These are phyloP conservation scores for Dissostichus mawsoni DNA, from an alignment of 2,113 vertebrate genomes.

Conservation along the genomic window DNA sequence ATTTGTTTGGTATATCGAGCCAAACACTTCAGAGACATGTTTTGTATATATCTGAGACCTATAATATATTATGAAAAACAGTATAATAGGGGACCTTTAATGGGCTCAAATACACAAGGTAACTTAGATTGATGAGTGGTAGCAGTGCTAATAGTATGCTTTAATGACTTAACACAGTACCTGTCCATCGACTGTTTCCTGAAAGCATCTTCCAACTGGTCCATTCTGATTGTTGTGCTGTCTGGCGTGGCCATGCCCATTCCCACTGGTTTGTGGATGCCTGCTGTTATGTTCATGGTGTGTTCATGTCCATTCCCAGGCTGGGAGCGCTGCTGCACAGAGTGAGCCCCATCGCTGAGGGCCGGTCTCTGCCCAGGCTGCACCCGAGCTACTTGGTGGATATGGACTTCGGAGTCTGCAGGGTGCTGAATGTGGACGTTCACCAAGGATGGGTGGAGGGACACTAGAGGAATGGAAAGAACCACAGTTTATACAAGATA, in stretches of 20 bases:
- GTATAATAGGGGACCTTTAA: no score
- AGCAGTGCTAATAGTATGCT: constrained; percentile 31
- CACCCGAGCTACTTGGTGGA: constrained; percentile 86
- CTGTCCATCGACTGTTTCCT: constrained; percentile 90
- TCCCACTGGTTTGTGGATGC: constrained; percentile 66
- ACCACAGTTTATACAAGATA: constrained; percentile 35
- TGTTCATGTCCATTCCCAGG: constrained; percentile 67
- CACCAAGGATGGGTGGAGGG: constrained; percentile 84
- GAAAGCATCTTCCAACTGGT: constrained; percentile 91
- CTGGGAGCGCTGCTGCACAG: constrained; percentile 85
- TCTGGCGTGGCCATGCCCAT: constrained; percentile 34
- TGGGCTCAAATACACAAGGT: neutral
- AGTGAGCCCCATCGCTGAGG: constrained; percentile 83
- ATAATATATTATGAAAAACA: no score
- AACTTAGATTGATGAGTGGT: constrained; percentile 14
- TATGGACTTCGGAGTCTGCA: constrained; percentile 80
- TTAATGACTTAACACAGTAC: constrained; percentile 74
- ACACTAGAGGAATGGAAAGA: constrained; percentile 67
- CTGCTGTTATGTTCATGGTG: constrained; percentile 49
- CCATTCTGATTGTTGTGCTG: constrained; percentile 67
- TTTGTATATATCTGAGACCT: no score
- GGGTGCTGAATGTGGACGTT: constrained; percentile 87
- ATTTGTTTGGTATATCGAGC: no score
- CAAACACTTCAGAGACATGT: no score
- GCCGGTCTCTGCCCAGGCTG: constrained; percentile 71